A percentile compares a stretch with the other conserved stretches of the same genome.
Evolutionary conservation across 2,888 invertebrate species (phyloP).

Genomic region (Brachyptera putata): DNA sequence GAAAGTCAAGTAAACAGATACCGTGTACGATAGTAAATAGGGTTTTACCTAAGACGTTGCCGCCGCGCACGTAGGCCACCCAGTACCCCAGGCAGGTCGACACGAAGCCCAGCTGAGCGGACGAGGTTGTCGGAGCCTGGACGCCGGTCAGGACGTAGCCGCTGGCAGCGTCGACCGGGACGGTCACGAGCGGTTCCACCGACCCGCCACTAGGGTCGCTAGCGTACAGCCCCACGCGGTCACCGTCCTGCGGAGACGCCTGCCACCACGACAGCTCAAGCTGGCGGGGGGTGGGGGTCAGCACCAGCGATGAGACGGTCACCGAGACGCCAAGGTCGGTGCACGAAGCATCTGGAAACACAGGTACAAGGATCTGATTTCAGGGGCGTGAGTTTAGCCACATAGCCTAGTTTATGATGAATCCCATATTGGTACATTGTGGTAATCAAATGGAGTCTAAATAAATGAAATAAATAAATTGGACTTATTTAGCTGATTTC

Average conservation of each 20-base stretch:
- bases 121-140: neutral
- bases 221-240: neutral
- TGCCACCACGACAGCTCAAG: neutral
- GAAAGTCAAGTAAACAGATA: no score
- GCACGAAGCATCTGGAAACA: neutral
- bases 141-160: neutral
- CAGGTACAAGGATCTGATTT: no score
- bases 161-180: neutral
- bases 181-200: neutral
- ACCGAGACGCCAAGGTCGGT: neutral
- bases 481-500: no score
- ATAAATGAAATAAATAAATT: no score
- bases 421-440: no score
- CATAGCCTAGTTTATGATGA: no score
- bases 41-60: no score
- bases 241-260: neutral
- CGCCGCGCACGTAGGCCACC: conserved; percentile 21
- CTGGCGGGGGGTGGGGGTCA: neutral
- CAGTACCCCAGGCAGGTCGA: conserved; percentile 25
- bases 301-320: neutral
- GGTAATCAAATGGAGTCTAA: no score
- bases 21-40: no score
- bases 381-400: no score
- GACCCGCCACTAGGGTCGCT: neutral
- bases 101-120: conserved; percentile 6